Conservation (phyloP, 2,113 vertebrate species). For the Crotalus horridus region DNA sequence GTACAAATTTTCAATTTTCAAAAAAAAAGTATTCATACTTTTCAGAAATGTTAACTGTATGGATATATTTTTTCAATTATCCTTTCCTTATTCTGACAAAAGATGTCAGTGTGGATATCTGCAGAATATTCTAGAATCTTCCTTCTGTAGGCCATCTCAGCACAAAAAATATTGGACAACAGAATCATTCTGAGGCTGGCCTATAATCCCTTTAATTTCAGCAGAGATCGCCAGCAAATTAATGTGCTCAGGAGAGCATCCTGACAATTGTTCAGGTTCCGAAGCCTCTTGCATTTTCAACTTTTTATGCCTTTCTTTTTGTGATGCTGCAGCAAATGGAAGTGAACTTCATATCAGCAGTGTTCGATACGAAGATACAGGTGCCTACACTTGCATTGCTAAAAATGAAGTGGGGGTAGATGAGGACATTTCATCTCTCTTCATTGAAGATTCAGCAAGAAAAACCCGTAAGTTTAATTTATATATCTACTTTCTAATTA, state of each 20-base stretch:
- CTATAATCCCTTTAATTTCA: neutral
- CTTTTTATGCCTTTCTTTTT: slow-evolving; percentile 34
- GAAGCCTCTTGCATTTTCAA: rapidly evolving
- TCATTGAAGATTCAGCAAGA: slow-evolving; percentile 91
- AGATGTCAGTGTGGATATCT: neutral
- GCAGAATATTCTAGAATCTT: neutral
- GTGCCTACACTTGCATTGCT: slow-evolving; percentile 96
- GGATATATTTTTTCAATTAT: neutral
- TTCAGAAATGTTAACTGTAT: neutral
- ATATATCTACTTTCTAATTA: neutral
- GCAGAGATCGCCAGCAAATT: neutral
- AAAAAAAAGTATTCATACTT: neutral
- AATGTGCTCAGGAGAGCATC: neutral
- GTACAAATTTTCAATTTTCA: neutral
- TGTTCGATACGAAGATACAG: slow-evolving; percentile 94
- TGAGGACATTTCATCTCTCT: slow-evolving; percentile 95
- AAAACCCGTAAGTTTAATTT: slow-evolving; percentile 85
- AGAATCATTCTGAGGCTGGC: neutral
- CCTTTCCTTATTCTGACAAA: neutral
- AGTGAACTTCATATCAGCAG: slow-evolving; percentile 89
- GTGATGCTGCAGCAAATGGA: slow-evolving; percentile 79
- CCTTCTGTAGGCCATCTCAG: neutral
- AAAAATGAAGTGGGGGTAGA: slow-evolving; percentile 96
- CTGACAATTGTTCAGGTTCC: neutral
- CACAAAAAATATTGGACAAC: neutral